A percentile compares a stretch with the other conserved stretches of the same genome.
Conservation (phyloP, 2,113 vertebrate genomes). For the Macquaria ambigua region DNA sequence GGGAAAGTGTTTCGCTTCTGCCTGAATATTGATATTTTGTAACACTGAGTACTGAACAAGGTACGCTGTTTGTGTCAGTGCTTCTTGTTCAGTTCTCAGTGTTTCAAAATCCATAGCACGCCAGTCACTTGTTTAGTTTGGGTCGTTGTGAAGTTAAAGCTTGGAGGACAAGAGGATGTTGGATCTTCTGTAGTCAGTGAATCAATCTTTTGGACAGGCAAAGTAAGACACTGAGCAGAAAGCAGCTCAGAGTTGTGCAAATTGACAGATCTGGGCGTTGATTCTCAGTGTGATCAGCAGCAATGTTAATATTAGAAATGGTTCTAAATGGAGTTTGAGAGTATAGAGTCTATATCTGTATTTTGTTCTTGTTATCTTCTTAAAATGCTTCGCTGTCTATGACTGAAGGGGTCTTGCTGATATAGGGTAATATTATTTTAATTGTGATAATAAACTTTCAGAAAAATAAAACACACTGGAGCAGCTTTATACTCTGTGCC, state of each 20-base stretch:
- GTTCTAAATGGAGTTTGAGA: background rate
- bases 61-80: background rate
- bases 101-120: background rate
- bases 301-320: background rate
- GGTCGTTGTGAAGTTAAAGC: background rate
- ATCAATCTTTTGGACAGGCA: background rate
- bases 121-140: background rate
- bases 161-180: background rate
- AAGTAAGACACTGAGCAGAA: background rate
- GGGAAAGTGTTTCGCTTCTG: background rate
- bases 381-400: background rate
- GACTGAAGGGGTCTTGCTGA: slow-evolving; percentile 9
- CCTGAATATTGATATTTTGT: background rate
- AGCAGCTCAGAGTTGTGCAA: background rate
- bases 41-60: background rate
- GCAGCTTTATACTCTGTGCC: slow-evolving; percentile 46
- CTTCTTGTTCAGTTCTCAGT: background rate
- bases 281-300: background rate
- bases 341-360: background rate
- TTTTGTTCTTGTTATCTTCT: background rate
- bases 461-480: slow-evolving; percentile 36
- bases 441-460: slow-evolving; percentile 16
- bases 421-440: slow-evolving; percentile 36
- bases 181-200: background rate
- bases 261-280: background rate